Evolutionary conservation across 2,113 vertebrate genomes (phyloP).

Genomic region (Tupaia chinensis): DNA sequence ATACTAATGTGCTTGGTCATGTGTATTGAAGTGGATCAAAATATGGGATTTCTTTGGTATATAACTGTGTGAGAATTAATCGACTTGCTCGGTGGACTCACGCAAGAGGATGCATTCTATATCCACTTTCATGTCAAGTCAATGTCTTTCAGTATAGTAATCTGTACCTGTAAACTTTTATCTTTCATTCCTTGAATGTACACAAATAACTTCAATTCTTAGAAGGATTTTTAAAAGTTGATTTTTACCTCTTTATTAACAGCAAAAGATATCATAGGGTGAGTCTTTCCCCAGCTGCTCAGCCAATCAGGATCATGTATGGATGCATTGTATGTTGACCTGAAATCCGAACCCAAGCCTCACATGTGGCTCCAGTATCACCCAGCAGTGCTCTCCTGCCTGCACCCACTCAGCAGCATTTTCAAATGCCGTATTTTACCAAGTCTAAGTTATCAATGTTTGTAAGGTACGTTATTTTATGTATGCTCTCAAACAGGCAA

Average conservation of each 20-base stretch:
- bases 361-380: too few species aligned
- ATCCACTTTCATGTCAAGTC: background rate
- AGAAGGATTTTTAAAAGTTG: background rate
- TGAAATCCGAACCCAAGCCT: too few species aligned
- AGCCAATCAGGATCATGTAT: too few species aligned
- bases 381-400: too few species aligned
- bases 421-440: background rate
- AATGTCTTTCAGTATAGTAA: background rate
- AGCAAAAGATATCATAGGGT: too few species aligned
- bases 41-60: background rate
- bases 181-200: background rate
- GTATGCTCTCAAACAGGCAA: background rate
- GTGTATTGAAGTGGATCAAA: background rate
- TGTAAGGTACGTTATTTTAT: background rate
- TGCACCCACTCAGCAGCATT: background rate
- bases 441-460: background rate
- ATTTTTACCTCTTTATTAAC: too few species aligned
- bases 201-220: background rate
- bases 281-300: too few species aligned
- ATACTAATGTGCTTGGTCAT: background rate
- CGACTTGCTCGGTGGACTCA: background rate
- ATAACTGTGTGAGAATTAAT: conserved; percentile 45
- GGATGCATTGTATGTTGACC: too few species aligned
- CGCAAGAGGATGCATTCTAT: background rate
- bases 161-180: background rate